These are phyloP conservation scores for Oophaga pumilio DNA, from an alignment of 2,113 vertebrate species.

Conservation along the genomic window DNA sequence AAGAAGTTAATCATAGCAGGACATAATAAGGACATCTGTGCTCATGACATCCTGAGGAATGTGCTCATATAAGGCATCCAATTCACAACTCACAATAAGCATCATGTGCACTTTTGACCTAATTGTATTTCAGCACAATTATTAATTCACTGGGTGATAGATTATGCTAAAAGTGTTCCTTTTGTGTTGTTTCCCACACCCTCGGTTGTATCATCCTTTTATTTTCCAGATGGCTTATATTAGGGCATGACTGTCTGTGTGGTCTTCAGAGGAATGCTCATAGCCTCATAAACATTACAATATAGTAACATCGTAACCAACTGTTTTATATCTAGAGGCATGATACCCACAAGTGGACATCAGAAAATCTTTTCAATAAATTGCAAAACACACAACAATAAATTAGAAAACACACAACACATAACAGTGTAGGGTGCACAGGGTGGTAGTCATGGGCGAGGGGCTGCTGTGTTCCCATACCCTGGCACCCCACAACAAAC, in stretches of 20 bases:
- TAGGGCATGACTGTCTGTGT: constrained; percentile 28
- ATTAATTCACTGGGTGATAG: constrained; percentile 47
- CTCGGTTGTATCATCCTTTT: constrained; percentile 36
- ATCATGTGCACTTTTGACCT: constrained; percentile 49
- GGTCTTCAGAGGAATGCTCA: constrained; percentile 28
- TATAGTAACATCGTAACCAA: not conserved
- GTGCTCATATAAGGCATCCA: constrained; percentile 36
- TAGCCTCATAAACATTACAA: not conserved
- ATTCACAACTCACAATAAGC: constrained; percentile 43
- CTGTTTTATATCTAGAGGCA: not conserved
- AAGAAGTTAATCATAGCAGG: constrained; percentile 43
- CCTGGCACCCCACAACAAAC: no score
- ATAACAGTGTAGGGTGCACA: no score
- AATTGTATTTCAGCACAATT: constrained; percentile 35
- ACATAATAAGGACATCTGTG: constrained; percentile 56
- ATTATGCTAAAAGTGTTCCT: constrained; percentile 19
- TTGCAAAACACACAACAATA: no score
- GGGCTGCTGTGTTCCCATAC: no score
- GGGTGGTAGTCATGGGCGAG: no score
- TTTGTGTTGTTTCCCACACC: constrained; percentile 49
- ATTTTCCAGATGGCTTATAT: constrained; percentile 42
- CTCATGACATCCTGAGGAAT: constrained; percentile 42
- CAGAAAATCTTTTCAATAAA: no score
- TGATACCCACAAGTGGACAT: no score
- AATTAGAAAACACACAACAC: no score